A percentile compares a stretch with the other conserved stretches of the same genome.
Evolutionary conservation across 2,113 vertebrate species (phyloP).

Genomic region (Centropus bengalensis): DNA sequence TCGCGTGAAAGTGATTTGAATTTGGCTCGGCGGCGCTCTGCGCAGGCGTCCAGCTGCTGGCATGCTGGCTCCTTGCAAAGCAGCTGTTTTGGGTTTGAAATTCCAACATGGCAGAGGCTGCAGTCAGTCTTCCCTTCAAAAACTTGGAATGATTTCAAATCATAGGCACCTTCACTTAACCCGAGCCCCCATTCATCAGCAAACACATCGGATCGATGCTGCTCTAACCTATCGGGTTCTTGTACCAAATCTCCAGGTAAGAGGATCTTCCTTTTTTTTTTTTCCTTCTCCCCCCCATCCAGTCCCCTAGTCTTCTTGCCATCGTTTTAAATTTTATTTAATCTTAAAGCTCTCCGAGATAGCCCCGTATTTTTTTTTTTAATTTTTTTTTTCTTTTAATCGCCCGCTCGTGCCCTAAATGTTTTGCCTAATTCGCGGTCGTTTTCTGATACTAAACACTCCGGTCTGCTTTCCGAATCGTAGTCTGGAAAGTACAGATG

Average conservation of each 20-base stretch:
- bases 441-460: slow-evolving; percentile 60
- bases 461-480: slow-evolving; percentile 74
- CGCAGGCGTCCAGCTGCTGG: slow-evolving; percentile 90
- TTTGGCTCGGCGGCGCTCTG: slow-evolving; percentile 88
- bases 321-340: slow-evolving; percentile 79
- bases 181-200: slow-evolving; percentile 84
- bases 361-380: background rate
- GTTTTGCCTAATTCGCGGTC: slow-evolving; percentile 61
- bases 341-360: slow-evolving; percentile 68
- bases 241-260: slow-evolving; percentile 91
- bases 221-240: slow-evolving; percentile 83
- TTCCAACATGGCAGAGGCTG: slow-evolving; percentile 99
- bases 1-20: slow-evolving; percentile 89
- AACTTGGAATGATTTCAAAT: slow-evolving; percentile 98
- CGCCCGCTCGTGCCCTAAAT: slow-evolving; percentile 63
- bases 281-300: no score
- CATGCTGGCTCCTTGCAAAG: slow-evolving; percentile 90
- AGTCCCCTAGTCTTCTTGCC: slow-evolving; percentile 37
- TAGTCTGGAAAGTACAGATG: slow-evolving; percentile 71
- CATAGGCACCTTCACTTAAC: slow-evolving; percentile 88
- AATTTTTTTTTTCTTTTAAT: slow-evolving; percentile 59
- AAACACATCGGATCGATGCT: slow-evolving; percentile 87
- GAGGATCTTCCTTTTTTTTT: slow-evolving; percentile 47
- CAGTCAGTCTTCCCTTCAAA: slow-evolving; percentile 92
- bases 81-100: slow-evolving; percentile 98